phyloP scores from a whole-genome alignment of 1,140 invertebrate genomes.

The Trichoplusia ni region DNA sequence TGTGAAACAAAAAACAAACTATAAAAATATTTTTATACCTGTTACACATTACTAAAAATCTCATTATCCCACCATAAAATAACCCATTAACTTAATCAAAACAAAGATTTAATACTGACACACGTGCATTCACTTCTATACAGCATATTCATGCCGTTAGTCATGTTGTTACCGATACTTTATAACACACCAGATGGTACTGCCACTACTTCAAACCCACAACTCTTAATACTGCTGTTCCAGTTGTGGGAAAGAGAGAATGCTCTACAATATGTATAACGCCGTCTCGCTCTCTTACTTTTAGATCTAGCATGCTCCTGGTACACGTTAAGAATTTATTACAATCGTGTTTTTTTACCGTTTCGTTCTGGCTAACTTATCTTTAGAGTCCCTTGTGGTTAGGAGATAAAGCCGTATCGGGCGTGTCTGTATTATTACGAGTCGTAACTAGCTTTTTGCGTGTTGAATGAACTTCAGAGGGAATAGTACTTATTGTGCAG shows the following conservation, averaged over 20 bases:
- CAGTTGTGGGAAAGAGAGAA: no score
- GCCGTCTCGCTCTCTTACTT: no score
- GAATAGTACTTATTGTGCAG: no score
- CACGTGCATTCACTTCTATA: slow-evolving; percentile 4
- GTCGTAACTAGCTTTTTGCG: not conserved
- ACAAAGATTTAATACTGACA: not conserved
- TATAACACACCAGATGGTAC: slow-evolving; percentile 5
- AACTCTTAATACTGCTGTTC: no score
- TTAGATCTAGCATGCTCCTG: no score
- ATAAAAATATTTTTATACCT: no score
- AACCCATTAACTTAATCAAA: not conserved
- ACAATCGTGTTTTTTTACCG: slow-evolving; percentile 21
- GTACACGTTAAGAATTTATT: slow-evolving; percentile 12
- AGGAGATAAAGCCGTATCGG: not conserved
- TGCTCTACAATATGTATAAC: no score
- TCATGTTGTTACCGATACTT: slow-evolving; percentile 13
- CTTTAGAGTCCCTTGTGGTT: not conserved
- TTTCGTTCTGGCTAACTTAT: not conserved
- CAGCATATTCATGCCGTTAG: slow-evolving; percentile 2
- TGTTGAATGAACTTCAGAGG: no score
- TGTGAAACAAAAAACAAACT: no score
- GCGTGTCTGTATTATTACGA: not conserved
- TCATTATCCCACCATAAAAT: no score
- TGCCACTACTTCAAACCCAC: no score
- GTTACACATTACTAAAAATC: no score